Conservation (phyloP, 1,140 invertebrate species). For the Oryzaephilus surinamensis region DNA sequence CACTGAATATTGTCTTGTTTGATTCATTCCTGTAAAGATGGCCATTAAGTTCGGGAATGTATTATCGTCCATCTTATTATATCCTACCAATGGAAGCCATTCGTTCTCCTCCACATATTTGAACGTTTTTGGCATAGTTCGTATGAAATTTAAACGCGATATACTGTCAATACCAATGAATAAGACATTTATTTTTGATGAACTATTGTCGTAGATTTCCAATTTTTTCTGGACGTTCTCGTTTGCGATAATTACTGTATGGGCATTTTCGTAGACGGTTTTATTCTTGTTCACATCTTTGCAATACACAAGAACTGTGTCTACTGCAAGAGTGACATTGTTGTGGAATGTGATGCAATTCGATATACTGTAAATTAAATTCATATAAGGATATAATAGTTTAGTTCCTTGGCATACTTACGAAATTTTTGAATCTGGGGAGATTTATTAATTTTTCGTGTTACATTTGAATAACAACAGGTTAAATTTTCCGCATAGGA, state of each 20-base stretch:
- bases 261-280: conserved; percentile 43
- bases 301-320: conserved; percentile 40
- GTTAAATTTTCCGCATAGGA: conserved; percentile 20
- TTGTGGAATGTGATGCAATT: conserved; percentile 37
- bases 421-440: too few species aligned
- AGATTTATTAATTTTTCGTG: conserved; percentile 8
- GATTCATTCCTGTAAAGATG: conserved; percentile 52
- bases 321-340: conserved; percentile 32
- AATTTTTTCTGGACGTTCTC: conserved; percentile 18
- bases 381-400: neutral
- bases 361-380: conserved; percentile 30
- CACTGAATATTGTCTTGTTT: conserved; percentile 35
- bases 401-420: conserved; percentile 17
- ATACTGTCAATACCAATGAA: conserved; percentile 71
- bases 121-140: conserved; percentile 61
- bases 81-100: conserved; percentile 45
- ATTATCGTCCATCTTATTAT: conserved; percentile 59
- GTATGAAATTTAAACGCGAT: conserved; percentile 63
- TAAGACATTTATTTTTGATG: conserved; percentile 43
- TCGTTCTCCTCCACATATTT: conserved; percentile 43
- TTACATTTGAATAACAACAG: conserved; percentile 22
- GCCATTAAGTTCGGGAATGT: conserved; percentile 76
- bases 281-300: conserved; percentile 20
- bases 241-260: conserved; percentile 35
- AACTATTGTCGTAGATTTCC: conserved; percentile 7